phyloP scores from a whole-genome alignment of 2,888 invertebrate species.

The Neoitamus cyanurus region DNA sequence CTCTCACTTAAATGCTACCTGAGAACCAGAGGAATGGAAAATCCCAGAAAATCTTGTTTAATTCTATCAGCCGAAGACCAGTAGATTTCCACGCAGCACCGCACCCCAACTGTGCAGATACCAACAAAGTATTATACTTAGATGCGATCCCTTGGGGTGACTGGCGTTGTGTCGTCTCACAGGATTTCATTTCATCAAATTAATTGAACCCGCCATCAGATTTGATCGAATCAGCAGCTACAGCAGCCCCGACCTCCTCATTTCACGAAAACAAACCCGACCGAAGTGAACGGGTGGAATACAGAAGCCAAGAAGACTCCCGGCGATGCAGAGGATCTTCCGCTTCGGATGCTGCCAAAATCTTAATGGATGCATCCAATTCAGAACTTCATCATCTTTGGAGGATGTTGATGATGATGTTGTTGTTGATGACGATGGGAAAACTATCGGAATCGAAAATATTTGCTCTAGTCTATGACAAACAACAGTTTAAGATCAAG shows the following conservation, averaged over 20 bases:
- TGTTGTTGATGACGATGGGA: background rate
- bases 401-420: background rate
- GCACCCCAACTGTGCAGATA: background rate
- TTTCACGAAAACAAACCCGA: background rate
- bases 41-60: background rate
- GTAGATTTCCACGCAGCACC: background rate
- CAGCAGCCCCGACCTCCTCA: background rate
- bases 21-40: background rate
- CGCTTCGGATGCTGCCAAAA: background rate
- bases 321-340: background rate
- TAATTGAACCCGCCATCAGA: background rate
- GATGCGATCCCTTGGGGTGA: background rate
- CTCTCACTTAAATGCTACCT: background rate
- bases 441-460: background rate
- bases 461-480: background rate
- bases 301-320: background rate
- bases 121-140: background rate
- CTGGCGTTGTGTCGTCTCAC: background rate
- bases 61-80: background rate
- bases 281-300: background rate
- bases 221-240: background rate
- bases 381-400: background rate
- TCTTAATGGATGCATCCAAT: slow-evolving; percentile 5
- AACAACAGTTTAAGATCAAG: background rate
- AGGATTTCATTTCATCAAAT: background rate